Evolutionary conservation across 2,888 invertebrate genomes (phyloP).

Genomic region (Agapetus fuscipes): DNA sequence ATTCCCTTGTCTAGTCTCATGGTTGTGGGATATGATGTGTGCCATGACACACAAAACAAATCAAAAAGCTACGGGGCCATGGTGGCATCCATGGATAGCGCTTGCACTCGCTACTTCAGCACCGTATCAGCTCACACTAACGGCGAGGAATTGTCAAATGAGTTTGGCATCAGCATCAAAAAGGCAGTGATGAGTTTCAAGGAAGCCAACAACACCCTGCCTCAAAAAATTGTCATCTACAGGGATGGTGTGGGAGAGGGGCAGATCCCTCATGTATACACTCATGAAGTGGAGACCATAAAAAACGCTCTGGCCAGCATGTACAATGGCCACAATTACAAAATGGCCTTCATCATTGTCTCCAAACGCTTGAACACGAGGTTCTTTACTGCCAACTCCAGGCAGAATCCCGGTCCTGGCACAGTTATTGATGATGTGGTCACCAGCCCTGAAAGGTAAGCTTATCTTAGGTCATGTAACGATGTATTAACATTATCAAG

Average conservation of each 20-base stretch:
- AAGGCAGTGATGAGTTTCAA: too few species aligned
- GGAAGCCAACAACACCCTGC: constrained; percentile 41
- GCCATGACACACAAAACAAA: constrained; percentile 59
- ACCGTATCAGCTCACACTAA: too few species aligned
- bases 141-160: too few species aligned
- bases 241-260: constrained; percentile 96
- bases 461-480: too few species aligned
- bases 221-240: constrained; percentile 69
- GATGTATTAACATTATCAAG: too few species aligned
- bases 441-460: too few species aligned
- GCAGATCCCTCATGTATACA: constrained; percentile 66
- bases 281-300: constrained; percentile 56
- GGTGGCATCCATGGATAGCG: constrained; percentile 61
- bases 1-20: constrained; percentile 58
- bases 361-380: constrained; percentile 82
- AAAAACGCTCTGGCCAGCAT: constrained; percentile 44
- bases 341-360: constrained; percentile 72
- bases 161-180: too few species aligned
- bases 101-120: too few species aligned
- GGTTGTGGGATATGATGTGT: constrained; percentile 83
- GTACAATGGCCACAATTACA: too few species aligned
- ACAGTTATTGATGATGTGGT: too few species aligned
- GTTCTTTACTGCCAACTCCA: constrained; percentile 43
- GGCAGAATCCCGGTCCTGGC: constrained; percentile 68
- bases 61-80: constrained; percentile 64